Evolutionary conservation across 2,888 invertebrate species (phyloP), one percentile per base, ranked within the genome.

Genomic region (Busseola fusca): DNA sequence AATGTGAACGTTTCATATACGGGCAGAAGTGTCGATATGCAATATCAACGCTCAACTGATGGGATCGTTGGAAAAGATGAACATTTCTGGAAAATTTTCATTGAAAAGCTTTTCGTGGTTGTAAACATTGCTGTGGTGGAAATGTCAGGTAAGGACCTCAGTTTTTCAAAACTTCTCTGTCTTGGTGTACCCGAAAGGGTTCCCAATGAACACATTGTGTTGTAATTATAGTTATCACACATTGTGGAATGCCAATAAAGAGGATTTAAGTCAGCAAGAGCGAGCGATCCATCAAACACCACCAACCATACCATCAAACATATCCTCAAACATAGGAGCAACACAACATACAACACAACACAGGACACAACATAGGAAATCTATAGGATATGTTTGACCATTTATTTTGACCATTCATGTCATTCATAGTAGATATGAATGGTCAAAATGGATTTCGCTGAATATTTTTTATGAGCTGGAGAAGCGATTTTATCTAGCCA

Each of bases 1-100:
- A 68, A 64, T 72, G 65, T 65, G 68, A 27, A 27, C 27, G 45
- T 40, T 45, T 50, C 37, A 72, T 54, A 34, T 25, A 58, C 54
- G 52, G 52, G 27, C 16, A 60, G 45, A 57, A 66, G 34, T 54
- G 27, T n/a, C 45, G 30, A 59, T 71, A 21, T 14, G 42, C 42
- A 30, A 63, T 58, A 70, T 52, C 25, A 40, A 25, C 18, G 14
- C 16, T 50, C 6, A n/a, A 50, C 34, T 18, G 34, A 50, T 64
- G 18, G 30, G 7, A 52, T 37, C 12, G 9, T 42, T 30, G 18
- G 18, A 21, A 69, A 70, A 30, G 14, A 6, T 40, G 27, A n/a
- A 50, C 1, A 40, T 27, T 66, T 18, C 16, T 7, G 6, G 30
- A 18, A 64, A 12, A n/a, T 14, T 1, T n/a, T 62, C 27, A 27